Evolutionary conservation across 2,888 invertebrate species (phyloP).

Genomic region (Julus scanicus): DNA sequence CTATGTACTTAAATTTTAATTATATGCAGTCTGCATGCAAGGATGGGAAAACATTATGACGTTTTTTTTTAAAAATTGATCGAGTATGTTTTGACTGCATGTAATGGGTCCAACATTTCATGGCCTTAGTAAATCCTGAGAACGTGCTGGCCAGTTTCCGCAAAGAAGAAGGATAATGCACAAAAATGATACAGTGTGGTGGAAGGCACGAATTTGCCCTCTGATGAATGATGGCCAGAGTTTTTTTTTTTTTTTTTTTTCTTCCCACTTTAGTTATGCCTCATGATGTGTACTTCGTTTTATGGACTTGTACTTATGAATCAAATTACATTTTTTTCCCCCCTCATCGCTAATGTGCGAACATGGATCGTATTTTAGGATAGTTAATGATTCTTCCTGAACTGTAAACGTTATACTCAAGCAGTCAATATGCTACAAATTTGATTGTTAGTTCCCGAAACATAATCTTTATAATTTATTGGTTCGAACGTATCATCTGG

Average conservation of each 20-base stretch:
- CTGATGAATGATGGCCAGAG: not conserved
- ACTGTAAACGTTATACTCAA: not conserved
- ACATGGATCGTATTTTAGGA: not conserved
- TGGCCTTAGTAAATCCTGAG: not conserved
- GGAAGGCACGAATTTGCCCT: conserved; percentile 15
- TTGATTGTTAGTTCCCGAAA: too few species aligned
- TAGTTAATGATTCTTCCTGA: not conserved
- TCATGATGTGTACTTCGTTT: not conserved
- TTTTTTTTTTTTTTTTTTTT: not conserved
- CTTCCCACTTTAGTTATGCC: not conserved
- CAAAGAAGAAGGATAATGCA: not conserved
- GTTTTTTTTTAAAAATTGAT: not conserved
- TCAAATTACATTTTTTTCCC: conserved; percentile 3
- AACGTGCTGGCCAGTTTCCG: not conserved
- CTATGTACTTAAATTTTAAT: not conserved
- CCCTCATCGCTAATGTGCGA: not conserved
- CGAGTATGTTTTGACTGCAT: not conserved
- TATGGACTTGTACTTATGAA: not conserved
- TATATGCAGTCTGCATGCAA: not conserved
- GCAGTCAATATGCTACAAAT: too few species aligned
- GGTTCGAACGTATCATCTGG: too few species aligned
- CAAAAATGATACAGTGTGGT: not conserved
- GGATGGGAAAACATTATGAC: not conserved
- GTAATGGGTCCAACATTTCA: not conserved
- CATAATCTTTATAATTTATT: too few species aligned